A percentile compares a stretch with the other conserved stretches of the same genome.
These are phyloP conservation scores for Eubucco bourcierii DNA, from an alignment of 2,113 vertebrate genomes.

Conservation along the genomic window DNA sequence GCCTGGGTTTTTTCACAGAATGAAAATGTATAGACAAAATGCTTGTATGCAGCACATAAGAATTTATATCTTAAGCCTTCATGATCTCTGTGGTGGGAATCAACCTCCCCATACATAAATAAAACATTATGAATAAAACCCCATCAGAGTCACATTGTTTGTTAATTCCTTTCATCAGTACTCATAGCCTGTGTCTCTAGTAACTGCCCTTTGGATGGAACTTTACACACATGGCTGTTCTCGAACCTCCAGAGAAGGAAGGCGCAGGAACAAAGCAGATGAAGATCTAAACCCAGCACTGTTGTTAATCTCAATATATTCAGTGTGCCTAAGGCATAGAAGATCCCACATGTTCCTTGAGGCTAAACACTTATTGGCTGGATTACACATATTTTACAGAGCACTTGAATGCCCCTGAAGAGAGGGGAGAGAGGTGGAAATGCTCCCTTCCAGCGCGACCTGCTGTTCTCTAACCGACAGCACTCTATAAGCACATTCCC, in stretches of 20 bases:
- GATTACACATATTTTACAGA: background rate
- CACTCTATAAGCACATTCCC: background rate
- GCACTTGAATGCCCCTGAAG: background rate
- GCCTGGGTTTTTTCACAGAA: background rate
- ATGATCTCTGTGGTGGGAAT: background rate
- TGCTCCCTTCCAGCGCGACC: fast-evolving
- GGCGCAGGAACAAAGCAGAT: background rate
- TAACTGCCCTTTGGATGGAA: background rate
- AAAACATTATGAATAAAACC: background rate
- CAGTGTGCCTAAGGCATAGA: background rate
- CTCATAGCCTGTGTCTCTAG: background rate
- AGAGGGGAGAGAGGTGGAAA: background rate
- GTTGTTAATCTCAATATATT: background rate
- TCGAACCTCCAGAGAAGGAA: background rate
- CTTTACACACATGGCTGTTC: background rate
- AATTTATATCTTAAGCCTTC: background rate
- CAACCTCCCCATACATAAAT: background rate
- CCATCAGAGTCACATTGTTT: background rate
- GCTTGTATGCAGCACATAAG: background rate
- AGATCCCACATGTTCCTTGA: background rate
- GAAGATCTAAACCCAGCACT: background rate
- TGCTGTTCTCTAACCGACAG: background rate
- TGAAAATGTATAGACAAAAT: background rate
- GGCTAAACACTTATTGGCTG: background rate
- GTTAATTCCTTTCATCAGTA: background rate